These are phyloP conservation scores for Taurulus bubalis DNA, from an alignment of 2,113 vertebrate genomes.

Conservation along the genomic window DNA sequence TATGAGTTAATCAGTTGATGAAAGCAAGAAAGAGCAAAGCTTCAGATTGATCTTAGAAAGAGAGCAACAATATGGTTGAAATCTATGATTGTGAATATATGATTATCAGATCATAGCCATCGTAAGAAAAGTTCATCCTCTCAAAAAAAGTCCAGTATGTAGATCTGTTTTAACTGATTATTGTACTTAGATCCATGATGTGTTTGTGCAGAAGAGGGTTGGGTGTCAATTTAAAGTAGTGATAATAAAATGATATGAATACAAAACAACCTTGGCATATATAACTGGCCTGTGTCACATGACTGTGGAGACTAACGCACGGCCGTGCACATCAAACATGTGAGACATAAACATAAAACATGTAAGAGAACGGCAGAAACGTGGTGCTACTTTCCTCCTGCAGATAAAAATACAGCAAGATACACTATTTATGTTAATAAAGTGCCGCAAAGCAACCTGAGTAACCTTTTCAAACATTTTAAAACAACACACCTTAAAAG, in stretches of 20 bases:
- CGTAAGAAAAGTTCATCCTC: background rate
- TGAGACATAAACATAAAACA: background rate
- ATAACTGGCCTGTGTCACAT: background rate
- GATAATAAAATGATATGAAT: background rate
- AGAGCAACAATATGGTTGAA: background rate
- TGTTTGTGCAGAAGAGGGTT: background rate
- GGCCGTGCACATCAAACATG: too few species aligned
- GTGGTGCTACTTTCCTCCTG: background rate
- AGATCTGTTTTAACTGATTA: background rate
- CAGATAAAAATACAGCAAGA: background rate
- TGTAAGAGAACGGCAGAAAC: background rate
- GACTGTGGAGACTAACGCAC: background rate
- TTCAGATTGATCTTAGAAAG: background rate
- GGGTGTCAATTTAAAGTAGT: too few species aligned
- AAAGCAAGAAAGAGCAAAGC: background rate
- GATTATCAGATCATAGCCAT: background rate
- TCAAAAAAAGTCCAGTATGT: background rate
- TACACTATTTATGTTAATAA: too few species aligned
- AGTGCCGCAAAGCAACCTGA: too few species aligned
- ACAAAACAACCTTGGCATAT: background rate
- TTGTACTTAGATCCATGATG: background rate
- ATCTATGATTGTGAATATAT: background rate
- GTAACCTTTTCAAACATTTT: too few species aligned
- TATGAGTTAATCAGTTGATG: background rate
- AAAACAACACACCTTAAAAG: too few species aligned